Evolutionary conservation across 1,140 invertebrate species (phyloP), one percentile per base, ranked within the genome.

Genomic region (Camponotus pennsylvanicus): DNA sequence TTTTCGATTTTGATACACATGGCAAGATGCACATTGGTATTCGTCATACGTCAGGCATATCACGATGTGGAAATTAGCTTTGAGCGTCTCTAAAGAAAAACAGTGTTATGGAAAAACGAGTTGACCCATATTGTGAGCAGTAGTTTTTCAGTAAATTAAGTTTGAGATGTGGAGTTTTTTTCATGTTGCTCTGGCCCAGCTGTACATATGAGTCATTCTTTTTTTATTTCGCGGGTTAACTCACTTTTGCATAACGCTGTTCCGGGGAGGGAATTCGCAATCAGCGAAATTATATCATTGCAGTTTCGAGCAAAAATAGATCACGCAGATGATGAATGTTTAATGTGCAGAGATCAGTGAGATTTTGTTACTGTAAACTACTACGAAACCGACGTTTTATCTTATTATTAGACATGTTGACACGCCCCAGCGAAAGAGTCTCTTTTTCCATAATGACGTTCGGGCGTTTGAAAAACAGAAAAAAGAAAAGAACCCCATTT

Each of bases 111-210:
- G n/a, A 49, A 61, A 73, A 83, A 32, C 7, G 69, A 27, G 57
- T 83, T 61, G 37, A 61, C 32, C 34, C 69, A 45, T 52, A 18
- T 79, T 69, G 21, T 32, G 57, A 83, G 77, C 45, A 70, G 77
- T 82, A 83, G 69, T 83, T 83, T 64, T 61, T 83, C 40, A 61
- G 69, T 61, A 70, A 83, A 61, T 73, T 73, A 59, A 83, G 69
- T 83, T 83, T 83, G 79, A 73, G 21, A 73, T 83, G 79, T 27
- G 27, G 55, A 71, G 52, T 82, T 71, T 9, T 42, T 45, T 52
- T 61, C 69, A 71, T 71, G 67, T 73, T 45, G 79, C 69, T 27
- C 27, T 61, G 55, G 42, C 40, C 21, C 78, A 70, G 52, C 21
- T 73, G 40, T 82, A 49, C 63, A 52, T 42, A 42, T 57, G 45